phyloP scores from a whole-genome alignment of 1,140 invertebrate species.

The Battus philenor region DNA sequence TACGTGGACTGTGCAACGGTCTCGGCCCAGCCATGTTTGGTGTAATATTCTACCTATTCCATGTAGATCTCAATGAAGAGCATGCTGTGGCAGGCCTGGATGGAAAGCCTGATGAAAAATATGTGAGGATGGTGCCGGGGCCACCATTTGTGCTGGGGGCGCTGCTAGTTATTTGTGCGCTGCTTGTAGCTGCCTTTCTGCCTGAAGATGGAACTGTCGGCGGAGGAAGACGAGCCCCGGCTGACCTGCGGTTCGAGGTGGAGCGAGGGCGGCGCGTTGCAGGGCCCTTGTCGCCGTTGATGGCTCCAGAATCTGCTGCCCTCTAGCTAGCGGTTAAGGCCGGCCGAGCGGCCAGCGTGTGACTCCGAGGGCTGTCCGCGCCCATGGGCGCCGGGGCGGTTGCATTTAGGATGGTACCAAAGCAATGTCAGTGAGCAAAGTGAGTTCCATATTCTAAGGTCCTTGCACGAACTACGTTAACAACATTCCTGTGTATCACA shows the following conservation, averaged over 20 bases:
- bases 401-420: slow-evolving; percentile 65
- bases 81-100: slow-evolving; percentile 51
- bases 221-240: slow-evolving; percentile 70
- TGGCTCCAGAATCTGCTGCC: slow-evolving; percentile 84
- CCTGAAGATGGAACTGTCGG: slow-evolving; percentile 81
- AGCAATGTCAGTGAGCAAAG: slow-evolving; percentile 53
- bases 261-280: slow-evolving; percentile 84
- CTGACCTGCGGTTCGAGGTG: slow-evolving; percentile 87
- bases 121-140: slow-evolving; percentile 91
- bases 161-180: slow-evolving; percentile 95
- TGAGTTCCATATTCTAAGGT: slow-evolving; percentile 43
- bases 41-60: slow-evolving; percentile 98
- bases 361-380: slow-evolving; percentile 36
- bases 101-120: slow-evolving; percentile 45
- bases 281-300: slow-evolving; percentile 86
- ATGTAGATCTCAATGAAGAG: slow-evolving; percentile 95
- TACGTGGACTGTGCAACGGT: slow-evolving; percentile 94
- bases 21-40: slow-evolving; percentile 97
- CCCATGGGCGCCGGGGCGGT: slow-evolving; percentile 26
- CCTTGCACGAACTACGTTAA: slow-evolving; percentile 25
- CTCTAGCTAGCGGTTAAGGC: slow-evolving; percentile 76
- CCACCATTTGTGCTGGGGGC: slow-evolving; percentile 99
- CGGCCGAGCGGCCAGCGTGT: slow-evolving; percentile 63
- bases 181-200: slow-evolving; percentile 94
- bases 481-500: slow-evolving; percentile 52